phyloP scores from a whole-genome alignment of 2,888 invertebrate species.

The Watsonalla binaria region DNA sequence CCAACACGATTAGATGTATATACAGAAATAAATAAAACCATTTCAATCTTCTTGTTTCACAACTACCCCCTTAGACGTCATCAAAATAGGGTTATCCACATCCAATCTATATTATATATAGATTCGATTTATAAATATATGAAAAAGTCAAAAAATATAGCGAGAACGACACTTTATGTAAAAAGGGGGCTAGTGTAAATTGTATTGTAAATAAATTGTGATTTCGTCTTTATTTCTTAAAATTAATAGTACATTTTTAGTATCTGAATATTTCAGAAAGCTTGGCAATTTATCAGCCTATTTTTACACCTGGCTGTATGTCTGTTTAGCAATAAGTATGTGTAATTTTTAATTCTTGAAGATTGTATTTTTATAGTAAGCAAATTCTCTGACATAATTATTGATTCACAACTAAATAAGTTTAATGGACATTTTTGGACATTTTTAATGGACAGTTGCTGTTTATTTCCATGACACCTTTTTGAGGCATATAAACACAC shows the following conservation, averaged over 20 bases:
- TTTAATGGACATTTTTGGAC: too few species aligned
- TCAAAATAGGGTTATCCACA: too few species aligned
- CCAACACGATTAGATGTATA: constrained; percentile 80
- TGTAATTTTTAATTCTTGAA: neutral
- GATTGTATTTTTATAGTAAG: too few species aligned
- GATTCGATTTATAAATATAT: too few species aligned
- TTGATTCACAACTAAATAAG: too few species aligned
- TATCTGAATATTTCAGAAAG: neutral
- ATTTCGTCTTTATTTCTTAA: neutral
- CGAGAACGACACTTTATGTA: neutral
- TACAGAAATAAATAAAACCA: constrained; percentile 56
- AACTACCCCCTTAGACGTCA: neutral
- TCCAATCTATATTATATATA: too few species aligned
- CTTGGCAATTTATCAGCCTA: neutral
- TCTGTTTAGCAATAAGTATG: neutral
- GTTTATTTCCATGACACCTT: too few species aligned
- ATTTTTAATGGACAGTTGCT: too few species aligned
- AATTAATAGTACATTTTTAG: neutral
- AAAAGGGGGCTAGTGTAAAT: neutral
- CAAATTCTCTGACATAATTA: too few species aligned
- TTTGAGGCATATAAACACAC: too few species aligned
- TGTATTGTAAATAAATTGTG: neutral
- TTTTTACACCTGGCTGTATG: neutral
- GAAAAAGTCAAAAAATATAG: too few species aligned
- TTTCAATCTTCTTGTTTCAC: constrained; percentile 4